A percentile compares a stretch with the other conserved stretches of the same genome.
These are phyloP conservation scores for Acanthurus leucopareius DNA, from an alignment of 2,797 vertebrate species.

Conservation along the genomic window DNA sequence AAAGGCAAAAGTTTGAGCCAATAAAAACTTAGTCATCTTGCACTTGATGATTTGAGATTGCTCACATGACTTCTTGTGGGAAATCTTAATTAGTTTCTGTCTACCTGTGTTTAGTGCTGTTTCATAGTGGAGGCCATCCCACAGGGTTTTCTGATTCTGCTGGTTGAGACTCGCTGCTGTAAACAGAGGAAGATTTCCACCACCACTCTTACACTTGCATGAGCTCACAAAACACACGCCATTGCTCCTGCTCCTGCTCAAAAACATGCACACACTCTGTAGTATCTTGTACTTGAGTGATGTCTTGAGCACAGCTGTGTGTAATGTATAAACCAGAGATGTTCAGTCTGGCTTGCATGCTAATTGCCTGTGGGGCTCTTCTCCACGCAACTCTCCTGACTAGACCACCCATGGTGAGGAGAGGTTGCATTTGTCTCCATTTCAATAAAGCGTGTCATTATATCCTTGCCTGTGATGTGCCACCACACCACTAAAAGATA, in stretches of 20 bases:
- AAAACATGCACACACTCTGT: slow-evolving; percentile 28
- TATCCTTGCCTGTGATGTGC: slow-evolving; percentile 75
- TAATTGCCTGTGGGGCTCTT: slow-evolving; percentile 76
- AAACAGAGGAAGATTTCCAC: slow-evolving; percentile 15
- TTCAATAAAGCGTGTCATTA: slow-evolving; percentile 83
- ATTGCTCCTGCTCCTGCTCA: not conserved
- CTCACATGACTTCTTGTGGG: slow-evolving; percentile 8
- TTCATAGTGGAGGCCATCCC: slow-evolving; percentile 16
- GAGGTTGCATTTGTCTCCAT: slow-evolving; percentile 73
- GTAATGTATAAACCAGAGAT: slow-evolving; percentile 80
- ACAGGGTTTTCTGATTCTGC: slow-evolving; percentile 23
- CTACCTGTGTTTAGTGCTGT: slow-evolving; percentile 25
- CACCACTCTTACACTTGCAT: slow-evolving; percentile 2
- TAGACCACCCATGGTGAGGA: slow-evolving; percentile 79
- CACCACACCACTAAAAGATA: slow-evolving; percentile 70
- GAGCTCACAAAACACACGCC: not conserved
- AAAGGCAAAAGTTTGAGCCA: not conserved
- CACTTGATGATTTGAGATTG: too few species aligned
- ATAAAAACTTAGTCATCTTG: too few species aligned
- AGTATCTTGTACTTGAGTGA: slow-evolving; percentile 55
- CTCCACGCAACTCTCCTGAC: slow-evolving; percentile 53
- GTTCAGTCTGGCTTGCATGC: slow-evolving; percentile 71
- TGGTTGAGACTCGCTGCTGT: slow-evolving; percentile 41
- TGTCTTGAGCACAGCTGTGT: slow-evolving; percentile 76
- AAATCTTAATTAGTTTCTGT: slow-evolving; percentile 14